phyloP scores from a whole-genome alignment of 2,113 vertebrate genomes.

The Eulemur macaco region DNA sequence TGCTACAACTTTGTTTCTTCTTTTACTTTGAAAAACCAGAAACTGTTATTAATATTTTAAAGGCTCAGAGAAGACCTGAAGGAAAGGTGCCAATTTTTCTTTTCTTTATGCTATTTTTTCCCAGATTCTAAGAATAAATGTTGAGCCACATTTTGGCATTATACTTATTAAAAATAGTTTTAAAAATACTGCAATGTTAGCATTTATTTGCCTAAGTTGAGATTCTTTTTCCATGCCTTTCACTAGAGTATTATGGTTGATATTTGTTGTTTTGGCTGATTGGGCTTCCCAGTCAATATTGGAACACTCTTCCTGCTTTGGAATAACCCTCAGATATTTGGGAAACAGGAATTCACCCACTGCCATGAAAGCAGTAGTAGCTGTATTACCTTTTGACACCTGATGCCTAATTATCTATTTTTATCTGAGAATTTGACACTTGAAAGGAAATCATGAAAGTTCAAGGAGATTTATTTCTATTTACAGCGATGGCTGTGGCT shows the following conservation, averaged over 20 bases:
- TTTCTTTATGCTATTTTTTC: neutral
- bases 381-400: neutral
- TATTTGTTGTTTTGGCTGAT: neutral
- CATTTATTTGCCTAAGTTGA: neutral
- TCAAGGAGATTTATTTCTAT: neutral
- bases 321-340: neutral
- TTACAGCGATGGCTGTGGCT: neutral
- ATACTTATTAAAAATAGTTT: neutral
- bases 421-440: neutral
- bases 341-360: neutral
- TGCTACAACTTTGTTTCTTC: neutral
- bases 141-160: neutral
- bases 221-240: neutral
- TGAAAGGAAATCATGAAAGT: neutral
- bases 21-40: neutral
- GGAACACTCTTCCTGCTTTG: neutral
- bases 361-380: neutral
- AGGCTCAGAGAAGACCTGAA: neutral
- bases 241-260: neutral
- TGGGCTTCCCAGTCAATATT: neutral
- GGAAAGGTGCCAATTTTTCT: neutral
- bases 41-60: conserved; percentile 14
- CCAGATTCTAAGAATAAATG: neutral
- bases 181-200: neutral
- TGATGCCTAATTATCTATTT: neutral